A percentile compares a stretch with the other conserved stretches of the same genome.
Evolutionary conservation across 2,113 vertebrate species (phyloP).

Genomic region (Ochotona princeps): DNA sequence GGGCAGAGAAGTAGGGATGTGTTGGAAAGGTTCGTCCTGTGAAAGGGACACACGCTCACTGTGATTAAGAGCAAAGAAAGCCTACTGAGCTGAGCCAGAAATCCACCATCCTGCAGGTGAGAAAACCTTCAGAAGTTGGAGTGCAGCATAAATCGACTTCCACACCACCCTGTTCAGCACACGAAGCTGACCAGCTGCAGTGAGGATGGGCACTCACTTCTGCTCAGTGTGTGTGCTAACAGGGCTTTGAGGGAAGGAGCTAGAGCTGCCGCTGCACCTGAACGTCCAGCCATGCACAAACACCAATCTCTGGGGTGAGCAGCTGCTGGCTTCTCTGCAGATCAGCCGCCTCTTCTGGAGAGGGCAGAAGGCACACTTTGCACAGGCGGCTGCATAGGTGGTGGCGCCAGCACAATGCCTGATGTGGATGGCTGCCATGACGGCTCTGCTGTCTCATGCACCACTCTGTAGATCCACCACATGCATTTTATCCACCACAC

Average conservation of each 20-base stretch:
- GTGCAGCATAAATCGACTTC: background rate
- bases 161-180: background rate
- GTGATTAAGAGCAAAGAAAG: background rate
- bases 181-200: background rate
- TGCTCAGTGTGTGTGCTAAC: background rate
- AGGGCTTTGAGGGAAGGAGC: conserved; percentile 9
- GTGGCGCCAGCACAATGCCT: background rate
- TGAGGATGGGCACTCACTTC: background rate
- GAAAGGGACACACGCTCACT: conserved; percentile 41
- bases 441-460: too few species aligned
- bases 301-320: background rate
- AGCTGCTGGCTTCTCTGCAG: rapidly evolving
- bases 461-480: background rate
- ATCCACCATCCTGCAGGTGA: background rate
- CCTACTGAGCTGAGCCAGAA: background rate
- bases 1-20: conserved; percentile 90
- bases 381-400: background rate
- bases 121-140: background rate
- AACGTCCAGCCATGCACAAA: background rate
- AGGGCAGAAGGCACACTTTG: background rate
- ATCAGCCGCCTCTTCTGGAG: background rate
- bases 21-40: conserved; percentile 91
- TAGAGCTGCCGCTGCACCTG: background rate
- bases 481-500: background rate
- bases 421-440: background rate